phyloP scores from a whole-genome alignment of 2,797 vertebrate species.

The Loriculus beryllinus region DNA sequence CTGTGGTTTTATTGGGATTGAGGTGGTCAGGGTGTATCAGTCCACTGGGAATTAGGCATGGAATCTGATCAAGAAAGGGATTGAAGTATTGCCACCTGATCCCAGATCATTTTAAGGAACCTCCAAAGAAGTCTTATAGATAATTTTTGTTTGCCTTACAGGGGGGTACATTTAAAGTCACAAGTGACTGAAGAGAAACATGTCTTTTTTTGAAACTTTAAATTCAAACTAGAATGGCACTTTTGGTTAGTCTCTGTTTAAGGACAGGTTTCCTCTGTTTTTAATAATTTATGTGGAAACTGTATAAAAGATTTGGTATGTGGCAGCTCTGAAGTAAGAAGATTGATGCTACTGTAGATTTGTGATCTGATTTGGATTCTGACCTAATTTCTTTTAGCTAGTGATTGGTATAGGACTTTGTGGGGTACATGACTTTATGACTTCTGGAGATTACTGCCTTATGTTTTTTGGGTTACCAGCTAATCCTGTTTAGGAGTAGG shows the following conservation, averaged over 20 bases:
- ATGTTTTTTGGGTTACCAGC: constrained; percentile 44
- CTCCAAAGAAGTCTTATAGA: neutral
- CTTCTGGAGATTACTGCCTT: constrained; percentile 34
- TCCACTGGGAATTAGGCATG: neutral
- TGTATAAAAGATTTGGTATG: constrained; percentile 17
- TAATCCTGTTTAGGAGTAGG: constrained; percentile 34
- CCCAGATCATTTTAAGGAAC: neutral
- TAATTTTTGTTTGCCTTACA: neutral
- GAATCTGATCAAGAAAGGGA: neutral
- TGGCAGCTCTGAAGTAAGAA: constrained; percentile 21
- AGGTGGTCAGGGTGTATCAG: neutral
- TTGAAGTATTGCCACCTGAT: neutral
- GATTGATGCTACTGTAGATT: constrained; percentile 1
- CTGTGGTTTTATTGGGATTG: neutral
- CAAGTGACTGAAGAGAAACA: neutral
- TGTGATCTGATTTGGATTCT: constrained; percentile 37
- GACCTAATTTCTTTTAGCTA: constrained; percentile 47
- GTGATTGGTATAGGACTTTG: neutral
- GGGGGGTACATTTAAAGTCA: neutral
- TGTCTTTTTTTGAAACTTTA: neutral
- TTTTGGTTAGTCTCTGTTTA: neutral
- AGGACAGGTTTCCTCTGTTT: neutral
- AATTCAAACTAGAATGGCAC: neutral
- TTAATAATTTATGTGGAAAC: constrained; percentile 15
- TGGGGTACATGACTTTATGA: neutral